phyloP scores from a whole-genome alignment of 2,888 invertebrate genomes.

The Octonoba sinensis region DNA sequence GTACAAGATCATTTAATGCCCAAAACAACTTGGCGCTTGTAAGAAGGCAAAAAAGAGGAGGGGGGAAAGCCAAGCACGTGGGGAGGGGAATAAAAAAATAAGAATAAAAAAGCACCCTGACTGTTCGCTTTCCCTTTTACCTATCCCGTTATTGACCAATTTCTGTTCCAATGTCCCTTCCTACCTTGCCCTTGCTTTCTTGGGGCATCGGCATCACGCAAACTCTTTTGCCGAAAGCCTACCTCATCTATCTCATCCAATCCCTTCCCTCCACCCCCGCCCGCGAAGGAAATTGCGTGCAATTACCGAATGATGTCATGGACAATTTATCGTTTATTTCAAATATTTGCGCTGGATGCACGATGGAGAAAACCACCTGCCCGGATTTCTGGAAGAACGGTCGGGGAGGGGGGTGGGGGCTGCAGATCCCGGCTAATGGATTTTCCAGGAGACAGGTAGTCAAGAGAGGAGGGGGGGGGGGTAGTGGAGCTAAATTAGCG shows the following conservation, averaged over 20 bases:
- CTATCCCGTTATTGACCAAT: conserved; percentile 64
- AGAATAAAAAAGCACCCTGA: conserved; percentile 26
- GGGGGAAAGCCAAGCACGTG: conserved; percentile 2
- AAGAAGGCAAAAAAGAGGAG: conserved; percentile 1
- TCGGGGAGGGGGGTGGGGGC: conserved; percentile 7
- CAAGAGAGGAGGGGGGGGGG: conserved; percentile 18
- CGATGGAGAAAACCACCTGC: conserved; percentile 63
- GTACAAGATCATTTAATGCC: conserved; percentile 39
- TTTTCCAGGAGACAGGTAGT: conserved; percentile 62
- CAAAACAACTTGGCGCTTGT: neutral
- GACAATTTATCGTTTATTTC: conserved; percentile 66
- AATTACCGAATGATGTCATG: conserved; percentile 65
- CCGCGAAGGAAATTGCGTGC: conserved; percentile 63
- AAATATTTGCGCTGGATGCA: conserved; percentile 63
- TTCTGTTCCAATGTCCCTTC: conserved; percentile 53
- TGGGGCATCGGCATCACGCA: conserved; percentile 48
- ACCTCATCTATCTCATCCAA: conserved; percentile 58
- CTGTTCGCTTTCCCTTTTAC: conserved; percentile 44
- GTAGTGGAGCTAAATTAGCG: conserved; percentile 52
- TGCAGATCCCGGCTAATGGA: conserved; percentile 53
- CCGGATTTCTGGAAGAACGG: conserved; percentile 44
- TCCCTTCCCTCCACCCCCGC: conserved; percentile 13
- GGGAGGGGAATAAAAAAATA: neutral
- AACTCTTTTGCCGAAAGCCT: conserved; percentile 55
- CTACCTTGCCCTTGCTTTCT: conserved; percentile 30